These are phyloP conservation scores for Poecilia gillii DNA, from an alignment of 2,797 vertebrate species.

Conservation along the genomic window DNA sequence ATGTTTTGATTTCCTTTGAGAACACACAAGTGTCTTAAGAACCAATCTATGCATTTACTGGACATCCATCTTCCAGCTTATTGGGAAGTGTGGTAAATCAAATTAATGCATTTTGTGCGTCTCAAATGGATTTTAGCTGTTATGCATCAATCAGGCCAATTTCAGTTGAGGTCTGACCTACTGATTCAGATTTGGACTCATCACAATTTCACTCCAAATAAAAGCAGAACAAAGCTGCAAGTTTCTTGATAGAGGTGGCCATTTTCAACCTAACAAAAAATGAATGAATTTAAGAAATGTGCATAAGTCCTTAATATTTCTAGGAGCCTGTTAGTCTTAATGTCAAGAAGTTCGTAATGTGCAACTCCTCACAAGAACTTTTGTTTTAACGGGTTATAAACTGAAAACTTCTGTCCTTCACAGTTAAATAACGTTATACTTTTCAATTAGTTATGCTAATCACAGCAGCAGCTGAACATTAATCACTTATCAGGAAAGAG, in stretches of 20 bases:
- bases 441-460: background rate
- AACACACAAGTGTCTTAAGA: background rate
- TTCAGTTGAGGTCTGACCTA: background rate
- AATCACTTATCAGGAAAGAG: constrained; percentile 7
- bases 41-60: background rate
- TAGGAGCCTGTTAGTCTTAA: background rate
- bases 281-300: background rate
- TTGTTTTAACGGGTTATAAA: background rate
- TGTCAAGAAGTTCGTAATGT: background rate
- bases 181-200: background rate
- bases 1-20: background rate
- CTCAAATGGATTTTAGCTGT: background rate
- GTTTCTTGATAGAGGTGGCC: background rate
- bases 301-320: background rate
- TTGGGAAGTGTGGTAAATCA: background rate
- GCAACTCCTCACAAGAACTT: background rate
- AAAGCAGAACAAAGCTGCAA: background rate
- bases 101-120: background rate
- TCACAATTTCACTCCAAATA: background rate
- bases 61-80: background rate
- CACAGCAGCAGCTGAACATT: constrained; percentile 11
- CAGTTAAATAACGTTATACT: background rate
- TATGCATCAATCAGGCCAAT: background rate
- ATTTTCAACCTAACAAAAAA: background rate
- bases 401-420: background rate